Conservation (phyloP, 2,113 vertebrate species). For the Caranx melampygus region DNA sequence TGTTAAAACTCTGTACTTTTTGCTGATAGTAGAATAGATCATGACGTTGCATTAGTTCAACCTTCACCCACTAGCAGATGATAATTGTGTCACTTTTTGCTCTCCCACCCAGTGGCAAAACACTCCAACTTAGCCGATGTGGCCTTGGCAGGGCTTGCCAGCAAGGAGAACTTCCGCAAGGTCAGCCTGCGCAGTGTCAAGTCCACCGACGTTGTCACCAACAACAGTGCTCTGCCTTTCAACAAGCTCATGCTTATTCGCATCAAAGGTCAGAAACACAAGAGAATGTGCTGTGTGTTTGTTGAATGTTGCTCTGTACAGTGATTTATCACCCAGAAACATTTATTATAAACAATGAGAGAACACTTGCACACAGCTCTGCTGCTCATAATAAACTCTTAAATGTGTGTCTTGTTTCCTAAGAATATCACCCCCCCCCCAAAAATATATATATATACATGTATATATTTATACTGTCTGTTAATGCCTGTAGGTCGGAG, state of each 20-base stretch:
- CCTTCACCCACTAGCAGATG: background rate
- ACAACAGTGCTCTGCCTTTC: slow-evolving; percentile 85
- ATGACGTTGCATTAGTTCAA: background rate
- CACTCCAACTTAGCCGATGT: slow-evolving; percentile 85
- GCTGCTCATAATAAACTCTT: background rate
- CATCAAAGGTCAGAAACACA: slow-evolving; percentile 82
- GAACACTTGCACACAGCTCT: background rate
- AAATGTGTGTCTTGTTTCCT: background rate
- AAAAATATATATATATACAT: no score
- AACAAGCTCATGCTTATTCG: slow-evolving; percentile 87
- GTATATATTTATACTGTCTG: background rate
- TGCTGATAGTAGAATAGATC: background rate
- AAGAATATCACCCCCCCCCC: background rate
- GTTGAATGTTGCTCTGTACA: background rate
- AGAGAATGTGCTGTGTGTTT: background rate
- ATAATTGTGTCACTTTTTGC: slow-evolving; percentile 3
- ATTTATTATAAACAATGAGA: background rate
- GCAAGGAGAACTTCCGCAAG: slow-evolving; percentile 87
- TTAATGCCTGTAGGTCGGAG: slow-evolving; percentile 77
- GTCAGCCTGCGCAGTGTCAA: slow-evolving; percentile 84
- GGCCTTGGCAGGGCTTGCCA: slow-evolving; percentile 85
- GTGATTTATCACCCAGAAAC: background rate
- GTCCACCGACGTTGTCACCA: slow-evolving; percentile 85
- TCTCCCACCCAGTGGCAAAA: slow-evolving; percentile 82
- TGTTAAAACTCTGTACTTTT: background rate